phyloP scores from a whole-genome alignment of 1,140 invertebrate genomes.

The Metaphire vulgaris region DNA sequence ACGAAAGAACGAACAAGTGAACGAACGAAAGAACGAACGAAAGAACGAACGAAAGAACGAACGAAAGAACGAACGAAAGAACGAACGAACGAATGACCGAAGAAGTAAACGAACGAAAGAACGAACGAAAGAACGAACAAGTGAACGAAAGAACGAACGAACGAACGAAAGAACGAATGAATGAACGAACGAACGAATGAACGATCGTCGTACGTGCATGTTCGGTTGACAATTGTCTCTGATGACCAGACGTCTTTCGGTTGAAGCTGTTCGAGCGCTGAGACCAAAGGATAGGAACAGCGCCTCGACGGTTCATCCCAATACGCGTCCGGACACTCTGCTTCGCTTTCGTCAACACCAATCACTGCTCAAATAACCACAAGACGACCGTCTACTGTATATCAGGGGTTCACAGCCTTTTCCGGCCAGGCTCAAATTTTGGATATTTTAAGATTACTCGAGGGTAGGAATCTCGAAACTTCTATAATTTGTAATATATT shows the following conservation, averaged over 20 bases:
- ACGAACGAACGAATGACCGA: no score
- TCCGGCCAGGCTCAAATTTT: background rate
- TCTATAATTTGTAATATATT: background rate
- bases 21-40: no score
- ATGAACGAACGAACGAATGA: no score
- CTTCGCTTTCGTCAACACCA: background rate
- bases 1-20: no score
- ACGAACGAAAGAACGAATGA: no score
- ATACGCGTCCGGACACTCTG: slow-evolving; percentile 14
- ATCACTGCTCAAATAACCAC: background rate
- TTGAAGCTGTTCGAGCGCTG: slow-evolving; percentile 1
- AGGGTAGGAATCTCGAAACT: no score
- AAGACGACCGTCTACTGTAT: background rate
- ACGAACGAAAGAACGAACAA: no score
- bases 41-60: no score
- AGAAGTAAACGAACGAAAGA: no score
- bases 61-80: no score
- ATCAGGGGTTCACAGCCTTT: background rate
- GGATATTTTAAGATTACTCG: background rate
- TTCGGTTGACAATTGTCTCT: slow-evolving; percentile 11
- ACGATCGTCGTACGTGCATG: slow-evolving; percentile 9
- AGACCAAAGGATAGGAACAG: slow-evolving; percentile 7
- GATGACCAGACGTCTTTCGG: background rate
- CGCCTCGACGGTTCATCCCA: slow-evolving; percentile 13
- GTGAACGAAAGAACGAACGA: no score